phyloP scores from a whole-genome alignment of 2,113 vertebrate genomes.

The Rhinogobius similis region DNA sequence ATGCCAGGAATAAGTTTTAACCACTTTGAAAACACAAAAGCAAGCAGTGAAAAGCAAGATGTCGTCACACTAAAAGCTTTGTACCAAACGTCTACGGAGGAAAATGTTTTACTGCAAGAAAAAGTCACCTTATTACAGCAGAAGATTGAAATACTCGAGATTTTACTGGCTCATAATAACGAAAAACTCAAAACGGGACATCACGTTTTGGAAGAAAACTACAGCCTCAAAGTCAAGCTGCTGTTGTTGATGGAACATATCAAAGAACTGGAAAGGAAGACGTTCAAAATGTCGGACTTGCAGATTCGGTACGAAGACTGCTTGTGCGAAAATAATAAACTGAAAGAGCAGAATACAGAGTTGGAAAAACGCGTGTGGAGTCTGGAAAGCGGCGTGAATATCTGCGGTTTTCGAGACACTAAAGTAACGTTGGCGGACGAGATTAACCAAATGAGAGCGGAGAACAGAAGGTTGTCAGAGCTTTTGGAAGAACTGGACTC shows the following conservation, averaged over 20 bases:
- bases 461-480: slow-evolving; percentile 47
- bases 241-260: slow-evolving; percentile 54
- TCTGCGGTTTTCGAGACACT: slow-evolving; percentile 30
- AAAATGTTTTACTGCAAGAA: slow-evolving; percentile 70
- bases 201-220: slow-evolving; percentile 67
- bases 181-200: slow-evolving; percentile 54
- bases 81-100: slow-evolving; percentile 66
- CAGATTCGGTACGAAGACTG: slow-evolving; percentile 57
- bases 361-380: slow-evolving; percentile 56
- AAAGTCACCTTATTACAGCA: slow-evolving; percentile 74
- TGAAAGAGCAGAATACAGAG: slow-evolving; percentile 56
- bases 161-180: slow-evolving; percentile 42
- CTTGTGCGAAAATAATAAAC: slow-evolving; percentile 45
- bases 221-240: slow-evolving; percentile 63
- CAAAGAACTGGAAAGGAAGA: slow-evolving; percentile 55
- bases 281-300: slow-evolving; percentile 35
- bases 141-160: slow-evolving; percentile 67
- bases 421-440: slow-evolving; percentile 50
- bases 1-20: slow-evolving; percentile 5
- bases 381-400: slow-evolving; percentile 49
- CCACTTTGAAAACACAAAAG: slow-evolving; percentile 10
- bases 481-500: slow-evolving; percentile 47
- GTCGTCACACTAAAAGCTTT: slow-evolving; percentile 63
- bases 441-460: slow-evolving; percentile 34
- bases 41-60: slow-evolving; percentile 47